phyloP scores from a whole-genome alignment of 2,113 vertebrate species.

The Origma solitaria region DNA sequence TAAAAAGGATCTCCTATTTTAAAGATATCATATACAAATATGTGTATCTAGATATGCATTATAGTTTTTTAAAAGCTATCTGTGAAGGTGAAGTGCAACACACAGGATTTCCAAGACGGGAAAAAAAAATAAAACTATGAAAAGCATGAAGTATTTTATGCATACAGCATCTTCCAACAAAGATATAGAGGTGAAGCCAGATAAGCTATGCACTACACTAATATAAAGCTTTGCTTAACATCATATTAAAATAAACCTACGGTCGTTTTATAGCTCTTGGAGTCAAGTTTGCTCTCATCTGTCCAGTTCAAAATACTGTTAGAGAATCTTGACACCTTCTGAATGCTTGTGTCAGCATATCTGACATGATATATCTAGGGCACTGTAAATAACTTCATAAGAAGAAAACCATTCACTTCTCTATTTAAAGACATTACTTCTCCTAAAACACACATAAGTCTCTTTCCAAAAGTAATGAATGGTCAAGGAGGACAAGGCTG shows the following conservation, averaged over 20 bases:
- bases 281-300: not conserved
- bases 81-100: not conserved
- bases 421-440: not conserved
- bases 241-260: not conserved
- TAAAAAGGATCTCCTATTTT: not conserved
- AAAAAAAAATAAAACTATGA: not conserved
- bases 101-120: not conserved
- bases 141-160: not conserved
- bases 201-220: fast-evolving
- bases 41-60: not conserved
- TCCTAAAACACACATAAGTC: not conserved
- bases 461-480: not conserved
- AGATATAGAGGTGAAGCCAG: not conserved
- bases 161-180: not conserved
- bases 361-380: not conserved
- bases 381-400: not conserved
- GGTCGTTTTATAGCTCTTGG: not conserved
- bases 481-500: not conserved
- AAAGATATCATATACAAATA: not conserved
- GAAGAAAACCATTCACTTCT: not conserved
- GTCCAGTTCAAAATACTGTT: not conserved
- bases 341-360: not conserved
- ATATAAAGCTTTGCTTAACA: not conserved
- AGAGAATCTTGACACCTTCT: not conserved
- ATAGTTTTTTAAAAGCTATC: not conserved